These are phyloP conservation scores for Etheostoma spectabile DNA, from an alignment of 2,113 vertebrate genomes.

Conservation along the genomic window DNA sequence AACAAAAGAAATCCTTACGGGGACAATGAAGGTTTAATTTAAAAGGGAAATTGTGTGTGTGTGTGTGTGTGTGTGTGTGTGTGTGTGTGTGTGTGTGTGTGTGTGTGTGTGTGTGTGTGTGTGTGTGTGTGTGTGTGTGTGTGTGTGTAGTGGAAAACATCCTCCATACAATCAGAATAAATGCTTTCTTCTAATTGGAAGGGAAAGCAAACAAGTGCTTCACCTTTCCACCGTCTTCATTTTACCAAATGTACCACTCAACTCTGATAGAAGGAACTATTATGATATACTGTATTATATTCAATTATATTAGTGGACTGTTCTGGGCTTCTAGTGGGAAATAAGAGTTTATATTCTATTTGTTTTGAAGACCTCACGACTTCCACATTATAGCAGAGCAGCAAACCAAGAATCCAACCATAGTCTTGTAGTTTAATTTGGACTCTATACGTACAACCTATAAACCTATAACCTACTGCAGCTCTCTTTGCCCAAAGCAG, in stretches of 20 bases:
- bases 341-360: conserved; percentile 38
- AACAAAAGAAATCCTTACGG: conserved; percentile 17
- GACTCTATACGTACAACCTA: neutral
- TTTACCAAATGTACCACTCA: conserved; percentile 39
- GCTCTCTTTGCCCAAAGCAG: neutral
- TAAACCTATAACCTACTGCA: neutral
- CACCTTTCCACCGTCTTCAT: neutral
- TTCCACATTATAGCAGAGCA: conserved; percentile 4
- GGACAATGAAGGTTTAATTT: conserved; percentile 45
- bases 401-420: neutral
- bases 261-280: conserved; percentile 7
- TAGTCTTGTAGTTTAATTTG: neutral
- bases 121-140: neutral
- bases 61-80: no score
- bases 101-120: neutral
- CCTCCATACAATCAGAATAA: conserved; percentile 34
- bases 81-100: no score
- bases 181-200: conserved; percentile 43
- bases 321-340: conserved; percentile 36
- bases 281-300: conserved; percentile 4
- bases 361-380: conserved; percentile 35
- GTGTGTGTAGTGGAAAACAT: neutral
- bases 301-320: conserved; percentile 23
- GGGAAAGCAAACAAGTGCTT: conserved; percentile 18
- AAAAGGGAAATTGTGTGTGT: conserved; percentile 39